Percentiles rank a stretch among this genome's conserved stretches.
These are phyloP conservation scores for Brachylomia viminalis DNA, from an alignment of 2,888 invertebrate genomes.

Conservation along the genomic window DNA sequence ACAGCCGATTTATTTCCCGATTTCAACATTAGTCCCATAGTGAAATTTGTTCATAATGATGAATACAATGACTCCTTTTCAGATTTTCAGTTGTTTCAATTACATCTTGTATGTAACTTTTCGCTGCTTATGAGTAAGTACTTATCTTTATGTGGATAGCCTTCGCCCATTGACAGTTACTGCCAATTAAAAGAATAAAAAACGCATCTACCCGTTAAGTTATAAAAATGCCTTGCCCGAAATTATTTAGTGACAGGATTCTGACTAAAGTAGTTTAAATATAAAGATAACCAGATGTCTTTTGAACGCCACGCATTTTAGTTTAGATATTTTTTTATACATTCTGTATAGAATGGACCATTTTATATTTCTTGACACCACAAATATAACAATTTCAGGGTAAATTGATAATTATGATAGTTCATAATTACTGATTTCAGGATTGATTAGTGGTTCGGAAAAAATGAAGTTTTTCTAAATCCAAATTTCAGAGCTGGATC, in stretches of 20 bases:
- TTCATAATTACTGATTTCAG: not conserved
- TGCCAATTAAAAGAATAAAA: slow-evolving; percentile 54
- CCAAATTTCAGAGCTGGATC: not conserved
- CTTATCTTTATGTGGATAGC: slow-evolving; percentile 28
- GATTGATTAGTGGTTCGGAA: not conserved
- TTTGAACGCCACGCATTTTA: slow-evolving; percentile 45
- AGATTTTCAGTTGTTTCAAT: no score
- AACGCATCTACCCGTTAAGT: slow-evolving; percentile 54
- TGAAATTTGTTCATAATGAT: not conserved
- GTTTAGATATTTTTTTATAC: not conserved
- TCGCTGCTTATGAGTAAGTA: slow-evolving; percentile 25
- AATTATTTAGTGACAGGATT: slow-evolving; percentile 50
- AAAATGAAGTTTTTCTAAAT: not conserved
- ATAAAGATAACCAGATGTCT: slow-evolving; percentile 33
- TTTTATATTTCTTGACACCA: not conserved
- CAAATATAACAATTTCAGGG: not conserved
- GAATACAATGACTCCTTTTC: not conserved
- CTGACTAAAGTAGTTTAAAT: slow-evolving; percentile 30
- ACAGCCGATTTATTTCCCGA: not conserved
- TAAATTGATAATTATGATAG: not conserved
- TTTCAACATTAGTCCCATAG: not conserved
- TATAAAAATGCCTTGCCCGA: slow-evolving; percentile 65
- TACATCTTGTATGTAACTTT: not conserved
- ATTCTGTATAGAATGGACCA: slow-evolving; percentile 17
- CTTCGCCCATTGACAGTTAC: slow-evolving; percentile 41